Evolutionary conservation across 2,113 vertebrate species (phyloP).

Genomic region (Ceyx cyanopectus): DNA sequence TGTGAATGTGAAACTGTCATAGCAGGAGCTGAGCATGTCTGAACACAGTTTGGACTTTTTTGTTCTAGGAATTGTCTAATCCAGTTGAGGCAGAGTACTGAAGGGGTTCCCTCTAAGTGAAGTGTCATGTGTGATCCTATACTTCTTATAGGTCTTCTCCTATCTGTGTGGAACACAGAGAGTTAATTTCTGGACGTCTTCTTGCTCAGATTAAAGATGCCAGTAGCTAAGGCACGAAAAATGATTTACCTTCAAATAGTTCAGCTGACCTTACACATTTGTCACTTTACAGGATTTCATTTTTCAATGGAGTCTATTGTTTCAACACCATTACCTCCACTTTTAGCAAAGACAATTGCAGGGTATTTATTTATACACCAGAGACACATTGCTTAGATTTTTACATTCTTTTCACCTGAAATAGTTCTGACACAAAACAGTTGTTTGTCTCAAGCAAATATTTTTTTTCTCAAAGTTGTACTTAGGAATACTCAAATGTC

Average conservation of each 20-base stretch:
- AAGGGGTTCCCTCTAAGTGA: neutral
- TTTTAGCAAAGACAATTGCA: conserved; percentile 52
- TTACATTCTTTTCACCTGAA: conserved; percentile 50
- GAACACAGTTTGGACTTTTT: conserved; percentile 53
- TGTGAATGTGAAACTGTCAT: neutral
- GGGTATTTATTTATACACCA: conserved; percentile 50
- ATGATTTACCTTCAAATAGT: conserved; percentile 45
- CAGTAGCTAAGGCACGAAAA: conserved; percentile 45
- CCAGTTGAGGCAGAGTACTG: neutral
- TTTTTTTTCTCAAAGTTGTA: conserved; percentile 25
- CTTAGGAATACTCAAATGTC: conserved; percentile 42
- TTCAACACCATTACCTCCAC: conserved; percentile 57
- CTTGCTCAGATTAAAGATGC: conserved; percentile 36
- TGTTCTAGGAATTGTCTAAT: conserved; percentile 28
- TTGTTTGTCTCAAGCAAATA: conserved; percentile 68
- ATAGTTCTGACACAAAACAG: conserved; percentile 24
- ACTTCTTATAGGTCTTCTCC: neutral
- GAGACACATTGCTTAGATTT: conserved; percentile 48
- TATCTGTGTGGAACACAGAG: neutral
- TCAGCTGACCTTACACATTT: conserved; percentile 62
- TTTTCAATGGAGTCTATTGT: conserved; percentile 60
- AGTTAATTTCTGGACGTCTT: conserved; percentile 30
- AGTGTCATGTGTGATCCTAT: conserved; percentile 14
- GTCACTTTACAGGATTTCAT: conserved; percentile 58
- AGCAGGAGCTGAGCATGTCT: conserved; percentile 14